Evolutionary conservation across 2,113 vertebrate genomes (phyloP), one percentile per base, ranked within the genome.

Genomic region (Stictonetta naevosa): DNA sequence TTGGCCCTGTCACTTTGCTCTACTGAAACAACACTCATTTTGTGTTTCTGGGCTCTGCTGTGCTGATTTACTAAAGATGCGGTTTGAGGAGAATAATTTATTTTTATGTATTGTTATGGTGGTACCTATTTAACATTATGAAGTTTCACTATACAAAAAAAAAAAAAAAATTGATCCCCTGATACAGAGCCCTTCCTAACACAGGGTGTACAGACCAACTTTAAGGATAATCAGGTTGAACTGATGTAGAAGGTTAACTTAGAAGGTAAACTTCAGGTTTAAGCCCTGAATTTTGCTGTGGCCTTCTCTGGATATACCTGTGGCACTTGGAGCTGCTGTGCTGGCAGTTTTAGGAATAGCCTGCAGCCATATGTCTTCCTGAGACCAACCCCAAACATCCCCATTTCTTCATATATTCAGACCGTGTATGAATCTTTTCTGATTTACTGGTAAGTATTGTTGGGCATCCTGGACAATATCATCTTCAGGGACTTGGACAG

Each of bases 1-100:
- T 97, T 97, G 97, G 97, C 96, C 94, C 96, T 97, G 94, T 93
- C 96, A 95, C 96, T 98, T 96, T 28, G 11, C 59, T 96, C 84
- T 94, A 92, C 94, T 92, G 92, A 96, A 96, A 96, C 69, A 94
- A 93, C 94, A 92, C 83, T 97, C 7, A 8, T 73, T 96, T 92
- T 96, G 88, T 96, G 94, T 89, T 96, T 97, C 87, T 94, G 96
- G 66, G 48, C 82, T 92, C 77, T 92, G 93, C 86, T 62, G 14
- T 84, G 72, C 71, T 97, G 90, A 89, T 95, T 96, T 96, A 78
- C 92, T 96, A 86, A 93, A 19, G 23, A 60, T 76, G 75, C 46
- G 83, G 36, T 96, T 97, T 91, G 84, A 53, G 48, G 44, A 93
- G 76, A 76, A 60, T 63, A 77, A 62, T 62, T 94, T 72, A n/a